Percentiles rank a stretch among this genome's conserved stretches.
phyloP scores from a whole-genome alignment of 2,113 vertebrate species.

The Pleuronectes platessa region DNA sequence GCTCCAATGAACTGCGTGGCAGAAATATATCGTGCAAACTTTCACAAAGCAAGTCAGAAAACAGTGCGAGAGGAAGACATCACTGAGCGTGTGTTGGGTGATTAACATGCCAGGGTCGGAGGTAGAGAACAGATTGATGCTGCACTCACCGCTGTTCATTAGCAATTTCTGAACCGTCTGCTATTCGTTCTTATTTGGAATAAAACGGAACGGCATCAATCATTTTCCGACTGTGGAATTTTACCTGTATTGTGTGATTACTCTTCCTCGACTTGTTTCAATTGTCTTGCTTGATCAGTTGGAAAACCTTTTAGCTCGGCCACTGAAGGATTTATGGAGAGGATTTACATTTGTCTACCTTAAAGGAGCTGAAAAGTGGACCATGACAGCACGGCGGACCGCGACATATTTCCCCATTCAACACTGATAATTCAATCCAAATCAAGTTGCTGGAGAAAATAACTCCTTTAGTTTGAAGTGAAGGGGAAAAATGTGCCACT shows the following conservation, averaged over 20 bases:
- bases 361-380: constrained; percentile 13
- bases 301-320: constrained; percentile 47
- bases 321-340: constrained; percentile 31
- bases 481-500: constrained; percentile 23
- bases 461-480: background rate
- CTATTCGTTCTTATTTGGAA: constrained; percentile 46
- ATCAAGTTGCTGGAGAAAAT: constrained; percentile 9
- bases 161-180: constrained; percentile 46
- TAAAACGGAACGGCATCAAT: constrained; percentile 51
- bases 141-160: constrained; percentile 53
- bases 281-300: constrained; percentile 44
- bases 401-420: constrained; percentile 1
- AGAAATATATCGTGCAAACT: constrained; percentile 42
- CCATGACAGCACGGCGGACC: background rate
- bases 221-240: constrained; percentile 50
- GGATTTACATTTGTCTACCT: constrained; percentile 25
- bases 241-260: constrained; percentile 42
- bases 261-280: constrained; percentile 45
- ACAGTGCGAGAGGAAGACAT: constrained; percentile 33
- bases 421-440: constrained; percentile 25
- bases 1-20: constrained; percentile 32
- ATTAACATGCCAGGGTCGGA: constrained; percentile 53
- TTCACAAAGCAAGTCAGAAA: constrained; percentile 29
- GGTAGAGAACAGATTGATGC: constrained; percentile 46
- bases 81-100: constrained; percentile 12